A percentile compares a stretch with the other conserved stretches of the same genome.
phyloP scores from a whole-genome alignment of 2,888 invertebrate species.

The Hymenopus coronatus region DNA sequence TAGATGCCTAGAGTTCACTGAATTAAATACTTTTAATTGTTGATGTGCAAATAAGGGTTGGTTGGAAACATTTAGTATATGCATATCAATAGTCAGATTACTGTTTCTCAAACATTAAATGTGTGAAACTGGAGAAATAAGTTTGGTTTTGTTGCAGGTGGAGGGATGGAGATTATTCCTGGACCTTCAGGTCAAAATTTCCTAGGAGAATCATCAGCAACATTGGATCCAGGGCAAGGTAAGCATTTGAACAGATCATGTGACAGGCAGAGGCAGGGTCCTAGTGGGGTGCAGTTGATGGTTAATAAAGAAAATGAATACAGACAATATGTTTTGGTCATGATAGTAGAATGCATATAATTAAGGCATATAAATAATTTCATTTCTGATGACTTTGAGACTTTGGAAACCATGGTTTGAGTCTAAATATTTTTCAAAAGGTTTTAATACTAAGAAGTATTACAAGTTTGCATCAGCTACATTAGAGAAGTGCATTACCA shows the following conservation, averaged over 20 bases:
- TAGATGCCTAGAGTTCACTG: no score
- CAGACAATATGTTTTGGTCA: not conserved
- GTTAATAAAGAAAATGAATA: not conserved
- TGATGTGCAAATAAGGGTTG: no score
- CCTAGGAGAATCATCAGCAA: slow-evolving; percentile 38
- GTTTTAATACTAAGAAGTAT: no score
- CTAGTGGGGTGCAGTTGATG: slow-evolving; percentile 20
- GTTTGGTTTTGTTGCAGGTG: slow-evolving; percentile 31
- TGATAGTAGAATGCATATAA: not conserved
- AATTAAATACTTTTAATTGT: no score
- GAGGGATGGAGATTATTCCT: slow-evolving; percentile 48
- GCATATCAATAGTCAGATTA: not conserved
- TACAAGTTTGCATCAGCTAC: no score
- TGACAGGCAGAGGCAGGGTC: slow-evolving; percentile 11
- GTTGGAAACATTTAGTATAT: no score
- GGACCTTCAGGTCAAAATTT: slow-evolving; percentile 42
- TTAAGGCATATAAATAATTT: not conserved
- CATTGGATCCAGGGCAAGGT: slow-evolving; percentile 42
- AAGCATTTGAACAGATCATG: slow-evolving; percentile 31
- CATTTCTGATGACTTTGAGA: not conserved
- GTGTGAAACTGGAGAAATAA: not conserved
- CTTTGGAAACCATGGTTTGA: not conserved
- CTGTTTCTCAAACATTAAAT: not conserved
- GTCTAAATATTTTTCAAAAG: no score
- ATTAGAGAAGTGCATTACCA: no score